Percentiles rank a stretch among this genome's conserved stretches.
Conservation (phyloP, 1,140 invertebrate genomes). For the Drosophila rhopaloa region DNA sequence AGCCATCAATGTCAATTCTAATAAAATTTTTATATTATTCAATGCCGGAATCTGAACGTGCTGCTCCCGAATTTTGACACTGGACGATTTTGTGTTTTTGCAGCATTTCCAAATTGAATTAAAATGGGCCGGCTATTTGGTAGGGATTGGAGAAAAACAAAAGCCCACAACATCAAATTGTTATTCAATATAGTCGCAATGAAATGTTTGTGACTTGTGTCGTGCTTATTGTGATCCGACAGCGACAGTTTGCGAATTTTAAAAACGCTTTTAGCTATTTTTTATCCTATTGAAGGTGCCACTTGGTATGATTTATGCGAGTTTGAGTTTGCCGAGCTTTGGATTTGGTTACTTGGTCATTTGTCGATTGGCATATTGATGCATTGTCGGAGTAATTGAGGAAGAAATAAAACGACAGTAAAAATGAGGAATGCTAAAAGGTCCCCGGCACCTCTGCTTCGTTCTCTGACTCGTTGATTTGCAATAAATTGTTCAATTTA, state of each 20-base stretch:
- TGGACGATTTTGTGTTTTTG: constrained; percentile 54
- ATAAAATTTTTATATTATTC: constrained; percentile 57
- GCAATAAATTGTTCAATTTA: constrained; percentile 26
- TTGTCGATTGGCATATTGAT: constrained; percentile 40
- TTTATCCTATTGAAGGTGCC: constrained; percentile 41
- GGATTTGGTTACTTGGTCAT: constrained; percentile 13
- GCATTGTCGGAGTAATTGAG: constrained; percentile 10
- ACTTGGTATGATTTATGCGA: constrained; percentile 69
- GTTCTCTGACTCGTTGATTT: constrained; percentile 6
- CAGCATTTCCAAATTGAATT: constrained; percentile 61
- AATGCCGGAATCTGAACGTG: constrained; percentile 19
- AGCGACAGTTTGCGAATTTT: constrained; percentile 74
- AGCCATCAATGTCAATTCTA: constrained; percentile 58
- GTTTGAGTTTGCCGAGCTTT: constrained; percentile 15
- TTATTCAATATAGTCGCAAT: constrained; percentile 77
- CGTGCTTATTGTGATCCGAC: constrained; percentile 62
- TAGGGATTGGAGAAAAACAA: constrained; percentile 14
- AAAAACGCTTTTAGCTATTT: constrained; percentile 46
- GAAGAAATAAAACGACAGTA: constrained; percentile 43
- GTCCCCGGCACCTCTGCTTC: constrained; percentile 4
- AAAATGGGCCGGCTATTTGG: constrained; percentile 42
- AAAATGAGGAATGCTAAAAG: constrained; percentile 23
- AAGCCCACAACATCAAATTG: constrained; percentile 48
- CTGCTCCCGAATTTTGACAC: constrained; percentile 4
- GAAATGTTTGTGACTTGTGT: constrained; percentile 71